Base-by-base conservation (phyloP, 2,113 vertebrate genomes). In the Labeo catla region DNA sequence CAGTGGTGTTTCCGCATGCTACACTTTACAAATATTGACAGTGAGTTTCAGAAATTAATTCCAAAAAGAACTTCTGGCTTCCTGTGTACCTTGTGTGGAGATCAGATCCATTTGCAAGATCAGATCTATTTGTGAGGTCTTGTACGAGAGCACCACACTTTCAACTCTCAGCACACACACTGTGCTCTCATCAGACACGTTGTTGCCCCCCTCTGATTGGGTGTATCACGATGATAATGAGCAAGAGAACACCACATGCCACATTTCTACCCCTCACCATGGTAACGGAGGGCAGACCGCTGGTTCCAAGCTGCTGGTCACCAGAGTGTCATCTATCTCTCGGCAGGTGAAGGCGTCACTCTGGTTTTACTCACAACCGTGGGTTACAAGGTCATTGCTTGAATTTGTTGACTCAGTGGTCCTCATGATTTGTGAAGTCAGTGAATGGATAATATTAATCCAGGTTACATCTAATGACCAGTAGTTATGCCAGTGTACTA, bases 1-100 rank as follows among this genome's bases (percentile, higher is more conserved):
- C 89, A 91, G 92, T 91, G 88, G 78, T 92, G 72, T 84, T 70
- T 86, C 88, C 65, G 90, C 93, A 91, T 92, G 91, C 91, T 93
- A 88, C 90, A 93, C 91, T 94, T 95, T 92, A 93, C 91, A 72
- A 72, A 43, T 72, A 72, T 72, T 72, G 68, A 72, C 19, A 9
- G 21, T 43, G 68, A 72, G 68, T 43, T 72, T 72, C 39, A 36
- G 36, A 72, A 72, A 10, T 21, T 0, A 43, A 10, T 72, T 72
- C 68, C 36, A 72, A 72, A 72, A 72, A 21, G 2, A 72, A 43
- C 68, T 43, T 43, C 15, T 72, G 66, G 16, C 36, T 70, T 70
- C 8, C 11, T 59, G 77, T 39, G 92, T 94, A 93, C 87, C 88
- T 89, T 80, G 8, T 57, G 87, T 76, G 63, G 28, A 72, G 45